Conservation (phyloP, 1,140 invertebrate species). For the Drosophila ercepeae region DNA sequence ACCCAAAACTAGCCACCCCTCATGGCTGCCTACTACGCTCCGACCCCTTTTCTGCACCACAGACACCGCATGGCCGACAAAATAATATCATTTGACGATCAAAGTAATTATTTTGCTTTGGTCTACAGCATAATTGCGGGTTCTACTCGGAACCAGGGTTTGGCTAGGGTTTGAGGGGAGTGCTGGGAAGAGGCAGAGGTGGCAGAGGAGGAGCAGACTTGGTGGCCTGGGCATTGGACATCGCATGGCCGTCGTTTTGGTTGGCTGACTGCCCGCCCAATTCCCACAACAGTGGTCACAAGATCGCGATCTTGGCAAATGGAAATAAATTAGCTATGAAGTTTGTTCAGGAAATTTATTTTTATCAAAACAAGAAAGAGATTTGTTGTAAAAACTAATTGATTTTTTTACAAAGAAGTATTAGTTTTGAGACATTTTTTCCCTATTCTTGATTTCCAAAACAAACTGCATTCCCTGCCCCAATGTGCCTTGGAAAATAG, state of each 20-base stretch:
- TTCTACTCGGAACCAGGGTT: slow-evolving; percentile 48
- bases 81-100: slow-evolving; percentile 83
- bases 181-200: not conserved
- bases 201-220: slow-evolving; percentile 46
- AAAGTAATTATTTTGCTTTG: slow-evolving; percentile 83
- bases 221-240: slow-evolving; percentile 49
- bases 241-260: slow-evolving; percentile 68
- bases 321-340: not conserved
- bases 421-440: too few relatives aligned
- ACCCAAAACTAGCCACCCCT: slow-evolving; percentile 28
- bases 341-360: not conserved
- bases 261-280: slow-evolving; percentile 55
- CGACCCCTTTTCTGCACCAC: slow-evolving; percentile 23
- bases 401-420: too few relatives aligned
- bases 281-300: slow-evolving; percentile 40
- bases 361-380: not conserved
- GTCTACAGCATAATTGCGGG: slow-evolving; percentile 81
- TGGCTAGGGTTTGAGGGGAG: slow-evolving; percentile 6
- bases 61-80: slow-evolving; percentile 61
- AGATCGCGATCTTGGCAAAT: slow-evolving; percentile 12
- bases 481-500: slow-evolving; percentile 37
- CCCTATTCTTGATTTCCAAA: too few relatives aligned
- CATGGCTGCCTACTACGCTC: slow-evolving; percentile 12
- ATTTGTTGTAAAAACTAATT: too few relatives aligned
- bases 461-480: too few relatives aligned